phyloP scores from a whole-genome alignment of 2,888 invertebrate species.

The Pandemis corylana region DNA sequence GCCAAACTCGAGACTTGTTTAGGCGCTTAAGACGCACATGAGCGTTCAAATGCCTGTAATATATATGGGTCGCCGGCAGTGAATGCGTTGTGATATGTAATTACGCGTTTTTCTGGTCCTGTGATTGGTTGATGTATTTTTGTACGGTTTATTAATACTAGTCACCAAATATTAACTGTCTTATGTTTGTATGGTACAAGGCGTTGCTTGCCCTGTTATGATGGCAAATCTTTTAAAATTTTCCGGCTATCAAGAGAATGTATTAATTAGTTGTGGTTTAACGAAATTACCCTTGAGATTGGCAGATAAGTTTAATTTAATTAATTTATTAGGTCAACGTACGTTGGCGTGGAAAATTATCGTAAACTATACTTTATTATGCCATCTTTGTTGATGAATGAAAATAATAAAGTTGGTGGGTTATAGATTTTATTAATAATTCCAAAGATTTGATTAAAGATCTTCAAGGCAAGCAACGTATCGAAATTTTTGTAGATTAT shows the following conservation, averaged over 20 bases:
- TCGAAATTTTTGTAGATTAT: constrained; percentile 31
- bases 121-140: background rate
- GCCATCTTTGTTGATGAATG: too few relatives aligned
- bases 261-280: too few relatives aligned
- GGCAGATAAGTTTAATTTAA: too few relatives aligned
- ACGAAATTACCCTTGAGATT: too few relatives aligned
- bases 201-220: constrained; percentile 26
- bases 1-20: too few relatives aligned
- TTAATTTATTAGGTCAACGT: background rate
- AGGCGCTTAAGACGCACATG: too few relatives aligned
- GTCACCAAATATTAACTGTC: constrained; percentile 36
- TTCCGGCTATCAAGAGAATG: background rate
- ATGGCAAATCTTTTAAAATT: background rate
- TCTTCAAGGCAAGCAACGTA: constrained; percentile 14
- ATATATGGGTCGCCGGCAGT: too few relatives aligned
- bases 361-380: too few relatives aligned
- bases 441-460: background rate
- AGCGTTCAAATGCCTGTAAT: too few relatives aligned
- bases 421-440: too few relatives aligned
- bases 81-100: too few relatives aligned
- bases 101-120: background rate
- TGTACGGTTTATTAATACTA: background rate
- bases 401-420: too few relatives aligned
- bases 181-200: constrained; percentile 2
- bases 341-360: background rate